Percentiles rank a stretch among this genome's conserved stretches.
Conservation (phyloP, 30 jellyfish, hydroid and myxozoan species). For the Haliclystus octoradiatus region DNA sequence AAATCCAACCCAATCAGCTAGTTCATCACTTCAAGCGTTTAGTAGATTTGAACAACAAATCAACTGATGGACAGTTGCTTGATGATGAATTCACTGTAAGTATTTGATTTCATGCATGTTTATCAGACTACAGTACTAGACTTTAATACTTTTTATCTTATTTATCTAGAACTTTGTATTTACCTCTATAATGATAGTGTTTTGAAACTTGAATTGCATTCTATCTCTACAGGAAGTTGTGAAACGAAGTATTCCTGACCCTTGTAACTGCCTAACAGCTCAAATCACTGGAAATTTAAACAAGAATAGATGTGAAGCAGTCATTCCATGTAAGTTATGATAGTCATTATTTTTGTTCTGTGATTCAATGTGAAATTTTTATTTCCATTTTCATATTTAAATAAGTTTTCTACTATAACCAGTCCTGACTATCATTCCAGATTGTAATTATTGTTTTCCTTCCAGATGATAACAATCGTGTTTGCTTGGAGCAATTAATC, state of each 20-base stretch:
- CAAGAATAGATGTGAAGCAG: conserved; percentile 57
- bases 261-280: conserved; percentile 35
- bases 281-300: conserved; percentile 20
- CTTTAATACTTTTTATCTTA: neutral
- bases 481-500: conserved; percentile 48
- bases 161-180: neutral
- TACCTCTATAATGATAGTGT: neutral
- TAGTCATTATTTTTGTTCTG: neutral
- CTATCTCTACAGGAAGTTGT: conserved; percentile 15
- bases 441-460: conserved; percentile 6
- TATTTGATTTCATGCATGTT: neutral
- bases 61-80: conserved; percentile 31
- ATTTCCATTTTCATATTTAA: neutral
- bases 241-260: conserved; percentile 37
- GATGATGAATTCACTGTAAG: conserved; percentile 66
- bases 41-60: conserved; percentile 25
- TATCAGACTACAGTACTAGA: neutral
- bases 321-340: conserved; percentile 47
- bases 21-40: conserved; percentile 41
- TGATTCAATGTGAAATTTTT: neutral
- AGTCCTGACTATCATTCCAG: too few relatives aligned
- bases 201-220: neutral
- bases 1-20: conserved; percentile 40
- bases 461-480: conserved; percentile 78
- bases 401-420: too few relatives aligned